These are phyloP conservation scores for Eupithecia exiguata DNA, from an alignment of 2,888 invertebrate species.

Conservation along the genomic window DNA sequence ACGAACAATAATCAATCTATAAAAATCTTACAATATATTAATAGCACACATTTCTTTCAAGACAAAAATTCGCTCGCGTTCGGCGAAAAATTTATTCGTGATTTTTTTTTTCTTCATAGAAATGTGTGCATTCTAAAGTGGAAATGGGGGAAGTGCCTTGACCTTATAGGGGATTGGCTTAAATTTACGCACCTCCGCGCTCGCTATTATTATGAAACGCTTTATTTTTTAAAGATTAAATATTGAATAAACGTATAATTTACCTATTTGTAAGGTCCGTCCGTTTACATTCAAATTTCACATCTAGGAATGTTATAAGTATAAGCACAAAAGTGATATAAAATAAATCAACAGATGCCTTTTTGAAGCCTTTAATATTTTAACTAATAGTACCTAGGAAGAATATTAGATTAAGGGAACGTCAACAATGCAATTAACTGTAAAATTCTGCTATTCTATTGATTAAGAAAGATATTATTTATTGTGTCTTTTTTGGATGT, in stretches of 20 bases:
- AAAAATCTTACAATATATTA: too few relatives aligned
- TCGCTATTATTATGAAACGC: not conserved
- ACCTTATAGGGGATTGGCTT: not conserved
- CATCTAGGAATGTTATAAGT: not conserved
- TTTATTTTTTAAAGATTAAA: not conserved
- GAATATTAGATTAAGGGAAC: not conserved
- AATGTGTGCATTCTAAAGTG: not conserved
- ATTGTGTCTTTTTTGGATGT: not conserved
- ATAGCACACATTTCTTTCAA: not conserved
- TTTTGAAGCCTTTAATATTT: not conserved
- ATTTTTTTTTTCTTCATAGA: not conserved
- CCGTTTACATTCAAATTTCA: not conserved
- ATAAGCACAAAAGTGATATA: slow-evolving; percentile 5
- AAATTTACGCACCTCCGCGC: not conserved
- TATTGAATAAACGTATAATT: not conserved
- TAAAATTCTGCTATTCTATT: not conserved
- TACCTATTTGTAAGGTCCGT: not conserved
- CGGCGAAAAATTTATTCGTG: not conserved
- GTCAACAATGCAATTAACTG: not conserved
- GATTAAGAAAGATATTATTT: not conserved
- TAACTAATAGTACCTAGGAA: too few relatives aligned
- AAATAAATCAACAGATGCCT: slow-evolving; percentile 3
- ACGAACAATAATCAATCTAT: too few relatives aligned
- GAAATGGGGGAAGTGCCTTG: not conserved
- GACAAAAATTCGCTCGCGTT: not conserved